Base-by-base conservation (phyloP, 2,888 invertebrate genomes). In the Chirona hameri region DNA sequence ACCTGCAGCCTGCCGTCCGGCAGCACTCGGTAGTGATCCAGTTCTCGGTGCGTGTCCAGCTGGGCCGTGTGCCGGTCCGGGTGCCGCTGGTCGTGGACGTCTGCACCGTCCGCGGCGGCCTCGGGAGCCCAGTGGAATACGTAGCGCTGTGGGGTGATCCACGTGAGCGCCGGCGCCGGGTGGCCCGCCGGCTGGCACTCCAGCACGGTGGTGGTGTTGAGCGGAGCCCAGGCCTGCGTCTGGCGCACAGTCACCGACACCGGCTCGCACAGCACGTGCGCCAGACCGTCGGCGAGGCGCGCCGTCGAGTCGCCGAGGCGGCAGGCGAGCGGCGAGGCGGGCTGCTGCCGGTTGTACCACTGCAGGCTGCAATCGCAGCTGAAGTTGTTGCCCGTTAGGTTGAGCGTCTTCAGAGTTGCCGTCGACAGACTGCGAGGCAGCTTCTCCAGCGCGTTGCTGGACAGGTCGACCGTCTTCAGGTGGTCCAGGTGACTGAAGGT, bases 1-100 rank as follows among this genome's bases (percentile, higher is more conserved):
- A 97, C 93, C 86, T 92, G 91, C 83, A 97, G 89, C 29, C 94
- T 93, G 39, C 96, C 96, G 87, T 95, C 93, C 48, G 93, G 92
- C 81, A 93, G 90, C 65, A 95, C 89, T 84, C 90, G 89, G 83
- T 94, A 91, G 85, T 94, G 82, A 9, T 82, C 81, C 27, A 84
- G 81, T 24, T 57, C 21, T 15, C 18, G 27, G 46, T 48, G 52
- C 14, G 79, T 82, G 39, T 80, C 72, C 3, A 60, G 81, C 39
- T 80, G 82, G 10, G 46, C 80, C 80, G 80, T 80, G 80, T 80
- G 80, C 1, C 80, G 80, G 27, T 48, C 27, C 27, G 80, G 48
- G 80, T 80, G 80, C 14, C 18, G 79, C 2, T 72, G 60, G 27
- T 83, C 81, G 21, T n/a, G 7, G 15, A 24, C 18, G 14, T 24